Conservation (phyloP, 2,113 vertebrate species). For the Rhea americana region DNA sequence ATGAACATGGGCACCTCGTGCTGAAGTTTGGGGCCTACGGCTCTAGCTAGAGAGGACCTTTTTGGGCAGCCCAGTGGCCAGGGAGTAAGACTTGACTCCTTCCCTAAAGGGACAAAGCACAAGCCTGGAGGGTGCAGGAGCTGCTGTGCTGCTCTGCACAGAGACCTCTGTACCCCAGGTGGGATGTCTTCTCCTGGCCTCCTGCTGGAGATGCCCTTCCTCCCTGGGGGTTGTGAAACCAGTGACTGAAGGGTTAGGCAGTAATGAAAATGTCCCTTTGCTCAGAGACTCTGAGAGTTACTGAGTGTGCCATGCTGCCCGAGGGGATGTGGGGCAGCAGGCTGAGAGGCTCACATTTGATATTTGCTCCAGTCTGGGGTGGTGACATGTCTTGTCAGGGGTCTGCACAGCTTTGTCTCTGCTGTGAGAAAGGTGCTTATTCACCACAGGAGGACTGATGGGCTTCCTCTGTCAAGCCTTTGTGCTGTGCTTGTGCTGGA, state of each 20-base stretch:
- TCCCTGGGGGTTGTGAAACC: not conserved
- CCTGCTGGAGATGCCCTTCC: not conserved
- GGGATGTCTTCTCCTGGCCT: not conserved
- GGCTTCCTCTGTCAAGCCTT: too few species aligned
- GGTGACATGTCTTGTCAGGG: not conserved
- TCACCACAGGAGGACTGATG: not conserved
- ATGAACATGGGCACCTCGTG: too few species aligned
- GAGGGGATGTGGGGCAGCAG: not conserved
- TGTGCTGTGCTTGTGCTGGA: too few species aligned
- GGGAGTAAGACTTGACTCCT: not conserved
- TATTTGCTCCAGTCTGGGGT: not conserved
- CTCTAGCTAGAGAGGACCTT: not conserved
- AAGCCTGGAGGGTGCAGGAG: not conserved
- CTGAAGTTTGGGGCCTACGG: not conserved
- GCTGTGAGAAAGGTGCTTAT: too few species aligned
- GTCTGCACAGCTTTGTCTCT: not conserved
- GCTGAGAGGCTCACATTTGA: not conserved
- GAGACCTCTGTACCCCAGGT: not conserved
- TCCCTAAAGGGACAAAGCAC: not conserved
- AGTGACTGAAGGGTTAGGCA: not conserved
- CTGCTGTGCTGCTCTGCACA: not conserved
- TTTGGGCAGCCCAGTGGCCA: not conserved
- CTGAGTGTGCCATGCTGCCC: not conserved
- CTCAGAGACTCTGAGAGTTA: fast-evolving
- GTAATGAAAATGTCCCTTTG: fast-evolving